These are phyloP conservation scores for Heliconius cydno DNA, from an alignment of 2,888 invertebrate genomes.

Conservation along the genomic window DNA sequence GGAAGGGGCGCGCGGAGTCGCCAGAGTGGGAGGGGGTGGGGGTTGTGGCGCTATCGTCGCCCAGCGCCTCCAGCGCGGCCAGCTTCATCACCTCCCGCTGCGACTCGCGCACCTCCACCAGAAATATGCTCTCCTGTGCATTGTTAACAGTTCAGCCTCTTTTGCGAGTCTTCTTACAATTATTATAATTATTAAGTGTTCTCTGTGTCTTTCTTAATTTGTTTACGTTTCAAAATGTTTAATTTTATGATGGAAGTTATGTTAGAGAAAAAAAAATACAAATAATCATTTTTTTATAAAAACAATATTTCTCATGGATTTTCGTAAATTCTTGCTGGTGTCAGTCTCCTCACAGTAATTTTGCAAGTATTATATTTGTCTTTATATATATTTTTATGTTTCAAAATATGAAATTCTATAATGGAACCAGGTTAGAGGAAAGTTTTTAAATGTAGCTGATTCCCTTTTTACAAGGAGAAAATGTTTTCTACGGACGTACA, in stretches of 20 bases:
- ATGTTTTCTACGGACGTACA: background rate
- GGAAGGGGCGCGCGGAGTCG: constrained; percentile 52
- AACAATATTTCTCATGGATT: background rate
- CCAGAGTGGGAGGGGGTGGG: constrained; percentile 50
- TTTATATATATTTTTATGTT: background rate
- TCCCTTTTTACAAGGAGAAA: background rate
- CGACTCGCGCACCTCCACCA: constrained; percentile 90
- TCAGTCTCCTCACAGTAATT: background rate
- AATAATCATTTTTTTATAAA: background rate
- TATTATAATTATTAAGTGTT: background rate
- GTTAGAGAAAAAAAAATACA: background rate
- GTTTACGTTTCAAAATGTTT: too few relatives aligned
- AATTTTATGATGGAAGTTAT: background rate
- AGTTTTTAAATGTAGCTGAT: background rate
- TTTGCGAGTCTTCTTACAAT: background rate
- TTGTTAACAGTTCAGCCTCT: background rate
- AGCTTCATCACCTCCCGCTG: constrained; percentile 84
- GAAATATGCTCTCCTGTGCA: constrained; percentile 90
- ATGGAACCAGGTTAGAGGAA: background rate
- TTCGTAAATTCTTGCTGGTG: background rate
- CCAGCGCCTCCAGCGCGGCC: constrained; percentile 60
- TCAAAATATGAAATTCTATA: background rate
- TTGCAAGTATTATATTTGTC: background rate
- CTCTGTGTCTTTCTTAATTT: background rate
- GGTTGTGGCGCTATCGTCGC: constrained; percentile 50